Conservation (phyloP, 2,797 vertebrate species). For the Trachops cirrhosus region DNA sequence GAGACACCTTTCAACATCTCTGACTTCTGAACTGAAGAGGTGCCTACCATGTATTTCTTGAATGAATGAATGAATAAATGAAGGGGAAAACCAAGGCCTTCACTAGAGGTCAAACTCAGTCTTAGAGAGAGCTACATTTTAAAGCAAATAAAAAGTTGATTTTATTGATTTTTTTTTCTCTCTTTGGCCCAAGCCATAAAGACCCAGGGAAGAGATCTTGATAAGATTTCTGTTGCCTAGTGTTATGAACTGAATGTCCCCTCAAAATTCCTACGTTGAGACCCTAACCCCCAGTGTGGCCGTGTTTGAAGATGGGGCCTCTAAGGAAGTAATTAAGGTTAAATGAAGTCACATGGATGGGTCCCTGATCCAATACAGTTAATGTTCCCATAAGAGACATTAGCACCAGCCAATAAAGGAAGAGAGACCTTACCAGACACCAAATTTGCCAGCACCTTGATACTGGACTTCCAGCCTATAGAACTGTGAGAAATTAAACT, state of each 20-base stretch:
- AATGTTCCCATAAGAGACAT: background rate
- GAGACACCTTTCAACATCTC: background rate
- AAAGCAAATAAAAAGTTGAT: background rate
- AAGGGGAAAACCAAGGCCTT: background rate
- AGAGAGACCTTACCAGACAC: background rate
- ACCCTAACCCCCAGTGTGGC: background rate
- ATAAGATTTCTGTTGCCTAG: background rate
- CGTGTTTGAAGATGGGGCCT: background rate
- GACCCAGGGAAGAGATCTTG: background rate
- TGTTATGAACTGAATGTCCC: background rate
- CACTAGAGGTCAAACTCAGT: background rate
- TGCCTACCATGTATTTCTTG: background rate
- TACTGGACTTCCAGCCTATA: background rate
- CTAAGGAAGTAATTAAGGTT: background rate
- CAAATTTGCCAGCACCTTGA: background rate
- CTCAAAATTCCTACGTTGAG: background rate
- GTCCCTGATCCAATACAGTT: background rate
- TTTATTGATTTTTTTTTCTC: constrained; percentile 2
- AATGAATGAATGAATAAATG: background rate
- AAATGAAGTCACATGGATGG: background rate
- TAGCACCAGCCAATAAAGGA: background rate
- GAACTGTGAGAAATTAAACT: background rate
- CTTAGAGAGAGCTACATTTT: background rate
- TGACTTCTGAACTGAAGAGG: background rate
- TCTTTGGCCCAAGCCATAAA: background rate